Conservation (phyloP, 1,140 invertebrate species). For the Apis mellifera region Amel_HAv3.1 CM009932.2:5997501-5998000, state of each 20-base stretch:
- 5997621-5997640: conserved; percentile 30
- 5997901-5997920: conserved; percentile 48
- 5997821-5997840: conserved; percentile 53
- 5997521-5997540: conserved; percentile 10
- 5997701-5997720: neutral
- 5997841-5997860: conserved; percentile 46
- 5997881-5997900: conserved; percentile 43
- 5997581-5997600: too few species aligned
- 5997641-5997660: conserved; percentile 39
- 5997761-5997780: conserved; percentile 27
- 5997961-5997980: conserved; percentile 61
- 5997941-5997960: conserved; percentile 50
- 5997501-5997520: conserved; percentile 29
- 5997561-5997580: too few species aligned
- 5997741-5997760: conserved; percentile 55
- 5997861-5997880: conserved; percentile 45
- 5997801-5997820: conserved; percentile 61
- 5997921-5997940: conserved; percentile 50
- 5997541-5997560: too few species aligned
- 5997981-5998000: conserved; percentile 12
- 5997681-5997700: too few species aligned
- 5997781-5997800: conserved; percentile 54
- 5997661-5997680: neutral
- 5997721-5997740: conserved; percentile 26
- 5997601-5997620: too few species aligned